Conservation (phyloP, 2,113 vertebrate genomes). For the Melanerpes formicivorus region DNA sequence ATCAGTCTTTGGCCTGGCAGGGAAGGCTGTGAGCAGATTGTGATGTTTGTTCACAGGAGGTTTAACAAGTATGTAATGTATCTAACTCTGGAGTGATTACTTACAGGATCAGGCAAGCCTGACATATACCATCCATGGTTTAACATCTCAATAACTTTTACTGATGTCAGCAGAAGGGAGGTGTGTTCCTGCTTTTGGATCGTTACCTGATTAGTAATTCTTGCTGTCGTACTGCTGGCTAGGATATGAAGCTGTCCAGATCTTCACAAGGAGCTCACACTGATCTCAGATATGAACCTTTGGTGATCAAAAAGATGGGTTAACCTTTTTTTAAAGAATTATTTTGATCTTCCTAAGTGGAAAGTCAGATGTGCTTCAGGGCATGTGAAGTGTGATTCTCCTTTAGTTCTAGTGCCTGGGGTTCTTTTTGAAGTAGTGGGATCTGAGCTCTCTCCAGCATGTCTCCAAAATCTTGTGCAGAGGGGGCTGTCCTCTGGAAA, state of each 20-base stretch:
- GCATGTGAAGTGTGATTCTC: conserved; percentile 33
- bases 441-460: conserved; percentile 1
- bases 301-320: conserved; percentile 49
- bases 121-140: fast-evolving
- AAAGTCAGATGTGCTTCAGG: conserved; percentile 42
- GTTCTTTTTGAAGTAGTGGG: conserved; percentile 57
- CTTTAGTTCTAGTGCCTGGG: conserved; percentile 42
- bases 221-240: not conserved
- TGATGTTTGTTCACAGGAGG: not conserved
- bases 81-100: not conserved
- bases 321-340: conserved; percentile 55
- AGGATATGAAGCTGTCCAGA: conserved; percentile 16
- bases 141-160: not conserved
- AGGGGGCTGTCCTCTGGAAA: not conserved
- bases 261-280: conserved; percentile 51
- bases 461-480: not conserved
- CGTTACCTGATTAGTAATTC: not conserved
- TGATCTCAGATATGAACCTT: conserved; percentile 43
- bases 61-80: not conserved
- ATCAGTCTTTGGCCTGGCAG: not conserved
- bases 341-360: conserved; percentile 20
- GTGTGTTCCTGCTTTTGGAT: not conserved
- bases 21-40: not conserved
- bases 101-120: not conserved
- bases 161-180: not conserved